Evolutionary conservation across 53 echinoderm and acorn worm species (phyloP).

Genomic region (Glandiceps talaboti): DNA sequence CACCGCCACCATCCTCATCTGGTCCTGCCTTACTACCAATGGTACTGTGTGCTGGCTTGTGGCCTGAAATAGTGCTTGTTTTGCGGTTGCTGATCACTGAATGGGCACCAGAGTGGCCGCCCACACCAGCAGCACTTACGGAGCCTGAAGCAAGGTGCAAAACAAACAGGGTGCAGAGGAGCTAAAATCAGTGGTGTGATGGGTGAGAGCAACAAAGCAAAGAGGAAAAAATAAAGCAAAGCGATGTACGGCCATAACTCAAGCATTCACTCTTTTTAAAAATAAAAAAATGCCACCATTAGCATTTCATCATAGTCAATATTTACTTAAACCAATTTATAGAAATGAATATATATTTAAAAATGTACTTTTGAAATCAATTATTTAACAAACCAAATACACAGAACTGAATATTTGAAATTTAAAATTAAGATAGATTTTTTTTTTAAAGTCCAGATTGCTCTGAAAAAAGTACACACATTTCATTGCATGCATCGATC

Average conservation of each 20-base stretch:
- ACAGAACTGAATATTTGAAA: no score
- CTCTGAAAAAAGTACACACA: no score
- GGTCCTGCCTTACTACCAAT: conserved; percentile 9
- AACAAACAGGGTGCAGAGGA: neutral
- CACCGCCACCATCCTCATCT: conserved; percentile 15
- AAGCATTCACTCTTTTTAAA: no score
- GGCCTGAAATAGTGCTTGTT: conserved; percentile 99
- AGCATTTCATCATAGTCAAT: no score
- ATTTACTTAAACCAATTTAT: no score
- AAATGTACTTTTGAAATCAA: no score
- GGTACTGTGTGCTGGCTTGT: conserved; percentile 54
- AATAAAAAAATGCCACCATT: no score
- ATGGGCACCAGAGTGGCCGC: conserved; percentile 90
- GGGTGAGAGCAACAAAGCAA: neutral
- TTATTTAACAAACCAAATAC: no score
- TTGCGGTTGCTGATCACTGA: conserved; percentile 98
- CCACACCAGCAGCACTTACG: conserved; percentile 69
- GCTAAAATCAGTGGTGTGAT: neutral
- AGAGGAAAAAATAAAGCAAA: neutral
- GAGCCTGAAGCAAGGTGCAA: conserved; percentile 28
- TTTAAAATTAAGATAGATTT: no score
- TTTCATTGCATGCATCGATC: no score
- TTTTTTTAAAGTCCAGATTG: no score
- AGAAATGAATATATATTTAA: no score
- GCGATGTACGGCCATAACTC: neutral